Conservation (phyloP, 1,140 invertebrate genomes). For the Gonioctena quinquepunctata region DNA sequence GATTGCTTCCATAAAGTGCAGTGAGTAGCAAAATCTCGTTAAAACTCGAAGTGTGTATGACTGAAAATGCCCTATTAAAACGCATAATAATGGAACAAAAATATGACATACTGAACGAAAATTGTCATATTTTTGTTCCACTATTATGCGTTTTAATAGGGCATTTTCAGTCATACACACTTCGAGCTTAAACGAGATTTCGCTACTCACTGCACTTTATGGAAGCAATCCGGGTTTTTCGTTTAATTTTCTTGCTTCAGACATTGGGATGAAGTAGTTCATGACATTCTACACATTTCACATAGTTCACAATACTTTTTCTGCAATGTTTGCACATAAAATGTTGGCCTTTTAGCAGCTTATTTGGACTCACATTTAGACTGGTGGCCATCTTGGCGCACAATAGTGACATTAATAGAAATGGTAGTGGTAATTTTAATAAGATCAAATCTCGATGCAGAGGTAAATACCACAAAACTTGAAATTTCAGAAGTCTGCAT, state of each 20-base stretch:
- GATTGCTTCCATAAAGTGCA: too few relatives aligned
- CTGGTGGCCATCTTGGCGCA: too few relatives aligned
- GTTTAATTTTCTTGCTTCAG: not conserved
- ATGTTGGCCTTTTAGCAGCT: not conserved
- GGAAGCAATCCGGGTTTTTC: not conserved
- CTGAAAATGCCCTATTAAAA: too few relatives aligned
- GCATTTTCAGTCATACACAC: not conserved
- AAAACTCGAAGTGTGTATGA: too few relatives aligned
- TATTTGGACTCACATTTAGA: not conserved
- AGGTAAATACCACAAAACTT: too few relatives aligned
- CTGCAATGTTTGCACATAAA: not conserved
- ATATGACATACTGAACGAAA: not conserved
- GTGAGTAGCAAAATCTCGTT: too few relatives aligned
- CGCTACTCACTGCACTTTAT: not conserved
- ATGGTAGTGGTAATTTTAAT: too few relatives aligned
- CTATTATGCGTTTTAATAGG: too few relatives aligned
- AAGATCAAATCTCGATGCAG: too few relatives aligned
- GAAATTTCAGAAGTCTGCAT: too few relatives aligned
- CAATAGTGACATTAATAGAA: too few relatives aligned
- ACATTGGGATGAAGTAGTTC: not conserved
- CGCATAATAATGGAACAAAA: too few relatives aligned
- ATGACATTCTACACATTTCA: not conserved
- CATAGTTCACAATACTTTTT: not conserved
- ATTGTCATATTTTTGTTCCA: not conserved
- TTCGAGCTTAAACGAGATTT: not conserved